Percentiles rank a stretch among this genome's conserved stretches.
Conservation (phyloP, 2,113 vertebrate genomes). For the Nicator chloris region DNA sequence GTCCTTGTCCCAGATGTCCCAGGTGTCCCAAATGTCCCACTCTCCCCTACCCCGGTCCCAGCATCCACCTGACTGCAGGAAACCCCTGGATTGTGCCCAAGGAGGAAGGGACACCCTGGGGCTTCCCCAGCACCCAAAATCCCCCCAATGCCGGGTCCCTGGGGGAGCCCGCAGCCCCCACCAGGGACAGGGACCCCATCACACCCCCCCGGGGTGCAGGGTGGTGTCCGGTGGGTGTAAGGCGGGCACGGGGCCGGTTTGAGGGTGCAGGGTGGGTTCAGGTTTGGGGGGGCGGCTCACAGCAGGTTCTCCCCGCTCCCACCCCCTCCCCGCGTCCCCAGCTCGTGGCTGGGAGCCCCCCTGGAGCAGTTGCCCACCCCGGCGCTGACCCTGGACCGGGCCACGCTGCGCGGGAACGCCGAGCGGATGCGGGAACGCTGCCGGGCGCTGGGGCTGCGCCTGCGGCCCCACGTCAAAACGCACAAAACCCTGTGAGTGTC, state of each 20-base stretch:
- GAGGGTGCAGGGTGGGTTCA: too few species aligned
- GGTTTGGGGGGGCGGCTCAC: background rate
- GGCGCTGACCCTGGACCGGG: slow-evolving; percentile 73
- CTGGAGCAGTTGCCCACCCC: slow-evolving; percentile 72
- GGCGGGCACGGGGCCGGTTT: background rate
- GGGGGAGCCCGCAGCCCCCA: background rate
- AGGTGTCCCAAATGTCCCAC: background rate
- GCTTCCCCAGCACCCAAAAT: background rate
- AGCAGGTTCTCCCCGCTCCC: background rate
- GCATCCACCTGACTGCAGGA: background rate
- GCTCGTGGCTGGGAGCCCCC: background rate
- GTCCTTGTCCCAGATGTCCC: background rate
- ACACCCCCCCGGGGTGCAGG: background rate
- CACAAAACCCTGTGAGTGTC: slow-evolving; percentile 81
- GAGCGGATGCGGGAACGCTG: slow-evolving; percentile 72
- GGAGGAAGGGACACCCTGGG: too few species aligned
- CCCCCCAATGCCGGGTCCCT: fast-evolving
- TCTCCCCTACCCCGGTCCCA: background rate
- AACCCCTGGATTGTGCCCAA: background rate
- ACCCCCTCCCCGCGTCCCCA: background rate
- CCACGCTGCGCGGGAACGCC: slow-evolving; percentile 70
- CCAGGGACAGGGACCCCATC: background rate
- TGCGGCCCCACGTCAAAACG: slow-evolving; percentile 85
- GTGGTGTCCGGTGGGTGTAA: fast-evolving
- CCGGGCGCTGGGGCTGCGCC: slow-evolving; percentile 71